Conservation (phyloP, 2,797 vertebrate genomes). For the Anas bahamensis region DNA sequence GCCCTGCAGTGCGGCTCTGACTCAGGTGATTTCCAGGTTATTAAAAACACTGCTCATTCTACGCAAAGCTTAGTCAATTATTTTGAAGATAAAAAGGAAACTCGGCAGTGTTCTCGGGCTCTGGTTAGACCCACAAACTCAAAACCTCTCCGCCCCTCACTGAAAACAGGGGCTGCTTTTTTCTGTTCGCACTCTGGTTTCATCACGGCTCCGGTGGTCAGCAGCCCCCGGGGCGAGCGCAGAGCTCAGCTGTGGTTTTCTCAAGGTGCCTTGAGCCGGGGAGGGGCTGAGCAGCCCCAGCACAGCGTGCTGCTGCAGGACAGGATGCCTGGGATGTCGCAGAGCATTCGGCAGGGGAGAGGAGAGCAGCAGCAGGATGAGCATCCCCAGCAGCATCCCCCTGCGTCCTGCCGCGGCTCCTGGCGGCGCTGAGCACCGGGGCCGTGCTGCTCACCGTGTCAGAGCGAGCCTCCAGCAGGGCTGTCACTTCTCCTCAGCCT, state of each 20-base stretch:
- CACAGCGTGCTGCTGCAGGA: accelerated
- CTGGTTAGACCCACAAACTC: background rate
- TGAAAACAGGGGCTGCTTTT: background rate
- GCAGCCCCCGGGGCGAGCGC: accelerated
- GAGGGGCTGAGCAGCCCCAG: background rate
- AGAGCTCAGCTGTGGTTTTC: background rate
- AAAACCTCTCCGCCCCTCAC: background rate
- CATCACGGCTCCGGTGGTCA: background rate
- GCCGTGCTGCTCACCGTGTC: accelerated
- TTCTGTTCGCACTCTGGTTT: background rate
- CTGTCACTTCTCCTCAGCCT: background rate
- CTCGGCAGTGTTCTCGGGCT: accelerated
- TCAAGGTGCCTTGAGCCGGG: accelerated
- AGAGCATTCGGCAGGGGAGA: background rate
- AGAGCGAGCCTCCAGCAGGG: background rate
- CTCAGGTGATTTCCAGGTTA: background rate
- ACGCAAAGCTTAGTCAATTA: background rate
- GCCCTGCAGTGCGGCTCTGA: background rate
- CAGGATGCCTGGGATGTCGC: background rate
- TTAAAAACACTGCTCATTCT: background rate
- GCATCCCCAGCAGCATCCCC: background rate
- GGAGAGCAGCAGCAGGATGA: background rate
- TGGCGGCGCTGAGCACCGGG: no score
- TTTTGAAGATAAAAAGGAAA: background rate
- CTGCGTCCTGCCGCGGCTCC: no score